Base-by-base conservation (phyloP, 2,797 vertebrate genomes). In the Anniella stebbinsi region DNA sequence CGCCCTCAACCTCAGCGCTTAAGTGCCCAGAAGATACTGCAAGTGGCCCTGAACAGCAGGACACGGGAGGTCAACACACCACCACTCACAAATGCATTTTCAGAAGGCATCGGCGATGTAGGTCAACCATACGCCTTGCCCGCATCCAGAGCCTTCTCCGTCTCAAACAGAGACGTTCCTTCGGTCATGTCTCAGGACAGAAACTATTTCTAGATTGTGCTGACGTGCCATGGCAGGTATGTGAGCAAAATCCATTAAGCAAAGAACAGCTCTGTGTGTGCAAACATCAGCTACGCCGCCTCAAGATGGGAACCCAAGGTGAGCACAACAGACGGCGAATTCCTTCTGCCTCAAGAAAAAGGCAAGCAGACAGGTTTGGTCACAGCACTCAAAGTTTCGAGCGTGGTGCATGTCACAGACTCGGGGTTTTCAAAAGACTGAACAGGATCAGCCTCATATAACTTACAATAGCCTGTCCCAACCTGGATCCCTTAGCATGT, bases 181-280 rank as follows among this genome's bases (percentile, higher is more conserved):
- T 69, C 67, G 6, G 25, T 30, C 30, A 23, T 45, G 63, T 63
- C 73, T 66, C 66, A 36, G 73, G 81, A 60, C 66, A n/a, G 75
- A 73, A 70, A 60, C 86, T 70, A 45, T 48, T 87, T 69, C 33
- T 30, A 80, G 86, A 60, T 80, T 36, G 45, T 84, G 73, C 63
- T 84, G 86, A 78, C 36, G 12, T 10, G 11, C 6, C 2, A 1
- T 36, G 45, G 75, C 23, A 41, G 54, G 82, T 2, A 63, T 21
- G 12, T 10, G 54, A 80, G 86, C 57, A 48, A 48, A 84, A 70
- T 60, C 75, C 80, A 88, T 48, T 66, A 45, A 33, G 60, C 85
- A 77, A 87, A 57, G 7, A 67, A 63, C 18, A 9, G 36, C 36
- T 15, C 21, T 25, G 12, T 15, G 23, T 66, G 33, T 77, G 70